Evolutionary conservation across 2,888 invertebrate species (phyloP), one percentile per base, ranked within the genome.

Genomic region (Plebejus argus): DNA sequence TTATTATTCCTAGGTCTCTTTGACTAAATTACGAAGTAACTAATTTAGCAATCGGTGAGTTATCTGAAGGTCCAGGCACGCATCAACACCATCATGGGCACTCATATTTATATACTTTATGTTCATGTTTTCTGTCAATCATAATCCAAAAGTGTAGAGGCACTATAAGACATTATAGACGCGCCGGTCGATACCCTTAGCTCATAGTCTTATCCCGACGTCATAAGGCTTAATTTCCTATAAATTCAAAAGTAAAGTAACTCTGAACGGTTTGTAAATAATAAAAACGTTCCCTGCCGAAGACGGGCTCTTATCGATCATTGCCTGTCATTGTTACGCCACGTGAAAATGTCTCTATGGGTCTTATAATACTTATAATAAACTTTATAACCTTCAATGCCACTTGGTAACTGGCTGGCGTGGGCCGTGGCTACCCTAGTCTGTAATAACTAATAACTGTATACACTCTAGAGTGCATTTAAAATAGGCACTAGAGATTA

Each of bases 231-330:
- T 18, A 5, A 53, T 53, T 53, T 53, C 10, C 53, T 53, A 53
- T 1, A 18, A 53, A 18, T 18, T 18, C 53, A 18, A 5, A 53
- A 18, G 18, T 1, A 53, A 53, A 18, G 1, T 53, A 18, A 53
- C 4, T 5, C 15, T 53, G 18, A 53, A 53, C 1, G 4, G 18
- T 18, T 18, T 53, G 4, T 72, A 72, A 72, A 72, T 72, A 72
- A 72, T 72, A 72, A 72, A 72, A 72, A 49, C 49, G 45, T n/a
- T 15, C 39, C 61, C 61, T 4, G 10, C 23, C 61, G 12, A 12
- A 23, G 61, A 61, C 61, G 23, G 61, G 71, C n/a, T 45, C 15
- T 15, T 72, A 45, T 39, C 72, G 72, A 72, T 72, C 72, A 72
- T 23, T 49, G 10, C 12, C 12, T 61, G 61, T 61, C 61, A 23